Percentiles rank a stretch among this genome's conserved stretches.
phyloP scores from a whole-genome alignment of 2,113 vertebrate species.

The Grallaria varia region DNA sequence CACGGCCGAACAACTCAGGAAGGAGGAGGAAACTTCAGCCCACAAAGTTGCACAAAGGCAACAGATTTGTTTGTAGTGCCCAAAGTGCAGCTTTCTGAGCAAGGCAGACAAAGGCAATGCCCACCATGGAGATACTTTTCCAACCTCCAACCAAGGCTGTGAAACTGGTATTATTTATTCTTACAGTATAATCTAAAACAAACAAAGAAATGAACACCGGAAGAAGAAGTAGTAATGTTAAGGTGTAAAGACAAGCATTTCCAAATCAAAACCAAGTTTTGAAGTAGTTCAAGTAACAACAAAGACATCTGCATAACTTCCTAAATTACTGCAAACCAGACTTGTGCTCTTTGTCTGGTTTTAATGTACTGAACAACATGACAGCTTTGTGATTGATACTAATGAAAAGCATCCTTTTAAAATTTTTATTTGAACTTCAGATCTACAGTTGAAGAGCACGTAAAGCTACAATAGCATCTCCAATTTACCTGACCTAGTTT shows the following conservation, averaged over 20 bases:
- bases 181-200: neutral
- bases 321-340: neutral
- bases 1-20: no score
- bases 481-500: conserved; percentile 28
- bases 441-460: neutral
- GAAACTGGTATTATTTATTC: neutral
- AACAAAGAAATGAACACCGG: neutral
- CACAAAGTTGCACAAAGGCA: accelerated
- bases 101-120: neutral
- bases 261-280: neutral
- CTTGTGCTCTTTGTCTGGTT: neutral
- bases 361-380: neutral
- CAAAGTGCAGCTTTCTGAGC: no score
- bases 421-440: neutral
- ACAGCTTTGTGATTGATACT: neutral
- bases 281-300: neutral
- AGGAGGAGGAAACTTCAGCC: neutral
- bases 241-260: neutral
- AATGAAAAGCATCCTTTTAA: neutral
- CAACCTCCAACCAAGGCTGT: neutral
- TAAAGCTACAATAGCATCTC: neutral
- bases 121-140: neutral
- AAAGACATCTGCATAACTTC: neutral
- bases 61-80: neutral
- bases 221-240: neutral